phyloP scores from a whole-genome alignment of 2,113 vertebrate genomes.

The Boulengeromyrus knoepffleri region DNA sequence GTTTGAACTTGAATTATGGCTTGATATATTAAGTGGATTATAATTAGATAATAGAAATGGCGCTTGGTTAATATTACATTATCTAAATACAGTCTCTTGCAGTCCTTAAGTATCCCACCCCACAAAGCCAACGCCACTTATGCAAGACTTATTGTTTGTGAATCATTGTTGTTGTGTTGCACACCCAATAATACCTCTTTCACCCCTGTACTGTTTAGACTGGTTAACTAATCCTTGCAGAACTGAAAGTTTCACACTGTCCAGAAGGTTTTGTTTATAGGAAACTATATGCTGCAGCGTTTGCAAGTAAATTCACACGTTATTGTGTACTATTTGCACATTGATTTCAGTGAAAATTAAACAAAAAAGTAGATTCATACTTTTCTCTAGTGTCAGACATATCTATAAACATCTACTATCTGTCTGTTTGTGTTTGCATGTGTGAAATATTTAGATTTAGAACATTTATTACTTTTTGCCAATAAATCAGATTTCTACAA shows the following conservation, averaged over 20 bases:
- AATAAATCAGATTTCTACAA: slow-evolving; percentile 8
- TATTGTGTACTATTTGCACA: neutral
- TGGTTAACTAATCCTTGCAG: neutral
- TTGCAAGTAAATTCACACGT: neutral
- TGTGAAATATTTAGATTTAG: slow-evolving; percentile 1
- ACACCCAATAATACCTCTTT: neutral
- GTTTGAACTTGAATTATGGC: neutral
- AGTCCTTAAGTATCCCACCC: neutral
- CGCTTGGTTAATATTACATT: neutral
- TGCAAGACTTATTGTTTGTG: neutral
- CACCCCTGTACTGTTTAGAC: neutral
- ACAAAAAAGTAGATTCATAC: neutral
- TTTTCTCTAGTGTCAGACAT: neutral
- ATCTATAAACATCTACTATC: neutral
- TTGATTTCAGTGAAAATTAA: neutral
- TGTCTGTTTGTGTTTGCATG: neutral
- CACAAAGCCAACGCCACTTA: neutral
- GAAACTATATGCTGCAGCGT: neutral
- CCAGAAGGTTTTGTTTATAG: neutral
- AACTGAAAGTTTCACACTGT: neutral
- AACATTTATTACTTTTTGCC: neutral
- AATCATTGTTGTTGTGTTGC: neutral
- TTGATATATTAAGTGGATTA: neutral
- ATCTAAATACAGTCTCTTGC: neutral
- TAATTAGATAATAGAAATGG: neutral